A percentile compares a stretch with the other conserved stretches of the same genome.
Conservation (phyloP, 2,888 invertebrate species). For the Acronicta leporina region DNA sequence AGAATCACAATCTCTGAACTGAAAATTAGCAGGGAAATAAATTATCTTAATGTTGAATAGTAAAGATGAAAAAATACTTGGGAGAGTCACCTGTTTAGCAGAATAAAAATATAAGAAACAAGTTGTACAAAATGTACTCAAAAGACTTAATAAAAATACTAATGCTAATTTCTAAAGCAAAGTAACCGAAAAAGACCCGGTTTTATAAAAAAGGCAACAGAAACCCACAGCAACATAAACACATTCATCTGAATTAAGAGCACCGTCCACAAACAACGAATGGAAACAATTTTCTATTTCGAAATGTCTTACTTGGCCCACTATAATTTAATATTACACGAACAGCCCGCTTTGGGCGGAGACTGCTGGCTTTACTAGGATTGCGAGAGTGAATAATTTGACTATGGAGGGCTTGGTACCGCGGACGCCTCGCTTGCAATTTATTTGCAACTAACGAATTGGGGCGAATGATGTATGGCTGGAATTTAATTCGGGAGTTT, state of each 20-base stretch:
- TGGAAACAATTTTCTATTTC: slow-evolving; percentile 81
- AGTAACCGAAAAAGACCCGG: neutral
- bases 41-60: too few relatives aligned
- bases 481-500: slow-evolving; percentile 66
- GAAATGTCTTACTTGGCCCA: slow-evolving; percentile 81
- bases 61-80: too few relatives aligned
- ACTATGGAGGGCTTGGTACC: slow-evolving; percentile 78
- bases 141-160: slow-evolving; percentile 5
- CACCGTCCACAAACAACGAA: slow-evolving; percentile 61
- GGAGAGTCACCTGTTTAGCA: too few relatives aligned
- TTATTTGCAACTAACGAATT: slow-evolving; percentile 78
- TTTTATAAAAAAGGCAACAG: slow-evolving; percentile 9
- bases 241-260: slow-evolving; percentile 61
- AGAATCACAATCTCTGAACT: too few relatives aligned
- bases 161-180: slow-evolving; percentile 4
- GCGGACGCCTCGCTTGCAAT: slow-evolving; percentile 74
- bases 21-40: too few relatives aligned
- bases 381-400: slow-evolving; percentile 87
- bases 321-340: slow-evolving; percentile 88
- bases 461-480: slow-evolving; percentile 69
- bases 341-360: slow-evolving; percentile 67
- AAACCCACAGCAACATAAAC: slow-evolving; percentile 51
- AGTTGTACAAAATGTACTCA: neutral
- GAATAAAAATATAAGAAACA: too few relatives aligned
- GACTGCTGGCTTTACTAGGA: slow-evolving; percentile 81